Conservation (phyloP, 2,113 vertebrate genomes). For the Poicephalus meyeri region DNA sequence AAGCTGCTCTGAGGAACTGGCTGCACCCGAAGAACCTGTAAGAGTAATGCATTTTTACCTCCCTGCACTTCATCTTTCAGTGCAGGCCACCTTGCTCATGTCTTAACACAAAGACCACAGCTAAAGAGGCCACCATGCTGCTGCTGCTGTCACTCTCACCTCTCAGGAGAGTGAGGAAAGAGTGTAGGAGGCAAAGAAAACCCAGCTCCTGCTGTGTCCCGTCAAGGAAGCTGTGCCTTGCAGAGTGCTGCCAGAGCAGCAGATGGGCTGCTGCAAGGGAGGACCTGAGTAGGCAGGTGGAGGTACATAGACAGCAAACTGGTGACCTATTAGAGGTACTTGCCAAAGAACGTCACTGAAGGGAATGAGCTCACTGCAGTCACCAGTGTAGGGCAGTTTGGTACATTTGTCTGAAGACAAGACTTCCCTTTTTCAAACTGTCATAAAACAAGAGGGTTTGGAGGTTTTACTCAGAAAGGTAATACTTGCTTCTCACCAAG, state of each 20-base stretch:
- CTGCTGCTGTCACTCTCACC: neutral
- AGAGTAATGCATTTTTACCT: neutral
- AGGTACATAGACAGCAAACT: neutral
- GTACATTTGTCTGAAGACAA: neutral
- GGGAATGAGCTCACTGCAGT: neutral
- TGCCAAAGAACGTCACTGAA: neutral
- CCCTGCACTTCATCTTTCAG: neutral
- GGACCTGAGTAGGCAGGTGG: fast-evolving
- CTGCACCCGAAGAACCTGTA: neutral
- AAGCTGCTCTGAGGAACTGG: neutral
- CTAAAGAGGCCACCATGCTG: neutral
- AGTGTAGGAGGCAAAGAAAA: neutral
- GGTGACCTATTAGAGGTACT: neutral
- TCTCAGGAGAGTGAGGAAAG: neutral
- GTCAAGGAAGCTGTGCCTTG: neutral
- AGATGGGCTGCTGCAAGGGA: neutral
- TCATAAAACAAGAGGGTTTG: neutral
- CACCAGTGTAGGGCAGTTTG: neutral
- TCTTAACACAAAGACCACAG: neutral
- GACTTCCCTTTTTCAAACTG: neutral
- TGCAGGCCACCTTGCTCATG: neutral
- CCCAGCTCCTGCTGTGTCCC: neutral
- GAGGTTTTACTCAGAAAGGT: neutral
- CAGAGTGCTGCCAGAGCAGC: neutral
- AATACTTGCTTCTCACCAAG: neutral